These are phyloP conservation scores for Mormyrus proboscirostris DNA, from an alignment of 2,797 vertebrate genomes.

Conservation along the genomic window DNA sequence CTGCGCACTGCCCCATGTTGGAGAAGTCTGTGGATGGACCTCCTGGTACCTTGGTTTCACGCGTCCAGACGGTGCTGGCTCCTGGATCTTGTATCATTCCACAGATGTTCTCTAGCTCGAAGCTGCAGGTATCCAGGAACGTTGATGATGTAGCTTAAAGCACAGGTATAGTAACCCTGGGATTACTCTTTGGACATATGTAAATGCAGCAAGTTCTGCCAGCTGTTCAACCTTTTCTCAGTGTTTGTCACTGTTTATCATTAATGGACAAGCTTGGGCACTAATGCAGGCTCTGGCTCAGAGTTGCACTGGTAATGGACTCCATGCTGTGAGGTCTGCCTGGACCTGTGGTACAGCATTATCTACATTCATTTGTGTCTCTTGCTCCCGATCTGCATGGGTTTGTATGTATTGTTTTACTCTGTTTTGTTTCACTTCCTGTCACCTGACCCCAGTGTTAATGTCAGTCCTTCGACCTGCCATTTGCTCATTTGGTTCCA, in stretches of 20 bases:
- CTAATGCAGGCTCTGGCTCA: background rate
- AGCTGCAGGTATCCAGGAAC: constrained; percentile 85
- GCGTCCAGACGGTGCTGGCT: constrained; percentile 64
- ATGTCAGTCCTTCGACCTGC: background rate
- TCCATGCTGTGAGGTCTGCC: background rate
- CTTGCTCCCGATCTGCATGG: background rate
- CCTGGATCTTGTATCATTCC: constrained; percentile 80
- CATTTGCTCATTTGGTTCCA: background rate
- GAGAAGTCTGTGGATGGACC: constrained; percentile 76
- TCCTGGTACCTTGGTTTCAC: constrained; percentile 42
- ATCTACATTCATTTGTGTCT: background rate
- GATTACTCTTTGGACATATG: constrained; percentile 36
- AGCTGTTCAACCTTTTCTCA: background rate
- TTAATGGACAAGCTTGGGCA: background rate
- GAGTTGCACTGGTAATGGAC: background rate
- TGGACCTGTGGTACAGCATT: background rate
- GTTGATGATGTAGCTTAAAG: constrained; percentile 62
- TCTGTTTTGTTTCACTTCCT: background rate
- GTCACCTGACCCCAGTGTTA: background rate
- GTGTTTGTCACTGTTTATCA: background rate
- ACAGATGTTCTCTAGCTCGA: constrained; percentile 85
- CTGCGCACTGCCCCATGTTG: constrained; percentile 73
- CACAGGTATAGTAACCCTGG: background rate
- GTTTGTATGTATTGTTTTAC: background rate
- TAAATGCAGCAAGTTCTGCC: constrained; percentile 19